Base-by-base conservation (phyloP, 2,797 vertebrate species). In the Danio choprae region DNA sequence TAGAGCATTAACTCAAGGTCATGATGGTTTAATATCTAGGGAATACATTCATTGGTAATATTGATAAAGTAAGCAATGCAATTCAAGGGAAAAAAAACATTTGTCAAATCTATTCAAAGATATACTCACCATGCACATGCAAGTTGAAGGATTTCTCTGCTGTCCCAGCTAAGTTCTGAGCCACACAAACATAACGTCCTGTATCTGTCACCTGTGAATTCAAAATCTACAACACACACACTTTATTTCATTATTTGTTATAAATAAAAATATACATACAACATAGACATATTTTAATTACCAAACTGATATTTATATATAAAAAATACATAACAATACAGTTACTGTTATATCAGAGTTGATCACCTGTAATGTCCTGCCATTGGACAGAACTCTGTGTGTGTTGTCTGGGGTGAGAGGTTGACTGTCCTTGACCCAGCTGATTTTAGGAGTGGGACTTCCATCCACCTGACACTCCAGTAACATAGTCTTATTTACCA, bases 141-240 rank as follows among this genome's bases (percentile, higher is more conserved):
- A 99, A 93, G 86, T 98, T 96, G 81, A 97, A 98, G 44, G 92
- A 93, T 81, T 98, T 99, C 81, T 98, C 96, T 79, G 95, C 92
- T 72, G 91, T 97, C 85, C 98, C 98, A 18, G 97, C 98, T 48
- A 90, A 72, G 46, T 98, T 99, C 87, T 96, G 95, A 59, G 95
- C 96, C 75, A 95, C 67, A 83, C 98, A 99, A 83, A 93, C 73
- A 0, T 97, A 99, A 3, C 96, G 96, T 3, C 97, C 97, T 0
- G 96, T 98, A 83, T 99, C 95, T 58, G 92, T 92, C 62, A 99
- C 92, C 64, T 94, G 95, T 77, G 95, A 93, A 74, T 90, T 94
- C 74, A 90, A 82, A 88, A 99, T 92, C 98, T 99, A 91, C 72
- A 85, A 82, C n/a, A 78, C 36, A 80, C 29, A 38, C 44, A 60